Evolutionary conservation across 2,113 vertebrate genomes (phyloP), one percentile per base, ranked within the genome.

Genomic region (Theristicus caerulescens): DNA sequence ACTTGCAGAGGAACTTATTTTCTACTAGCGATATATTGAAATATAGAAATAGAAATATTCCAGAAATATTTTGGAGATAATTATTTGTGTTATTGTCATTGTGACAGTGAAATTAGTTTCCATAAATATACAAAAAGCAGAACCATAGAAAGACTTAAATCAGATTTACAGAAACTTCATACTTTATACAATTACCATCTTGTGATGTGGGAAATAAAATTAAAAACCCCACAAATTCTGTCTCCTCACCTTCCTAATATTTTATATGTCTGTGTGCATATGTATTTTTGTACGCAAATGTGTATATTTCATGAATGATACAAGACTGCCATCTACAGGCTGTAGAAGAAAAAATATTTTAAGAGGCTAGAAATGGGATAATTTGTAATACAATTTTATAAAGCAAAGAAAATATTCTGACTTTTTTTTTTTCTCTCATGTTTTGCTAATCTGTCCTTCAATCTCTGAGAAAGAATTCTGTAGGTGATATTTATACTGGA

Each of bases 281-380:
- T 0, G 0, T 57, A 47, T n/a, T 73, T 81, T 19, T 12, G 24
- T 4, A 29, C 4, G 19, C 38, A 59, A 74, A 82, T 13, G 0
- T 3, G 4, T 2, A 36, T 65, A 4, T 46, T 67, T 82, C 22
- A 65, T 90, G 22, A 12, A 5, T 81, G 42, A 57, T 95, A 66
- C 82, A 94, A 95, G 55, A 6, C 70, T 97, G 96, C 93, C 97
- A 97, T 95, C 98, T 98, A 86, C n/a, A 95, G 98, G 40, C 34
- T 34, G 4, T 3, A 17, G 1, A 27, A 49, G 34, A 26, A 85
- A 59, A 86, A 76, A 18, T 18, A 22, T 6, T 73, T 78, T 19
- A 3, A 79, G 84, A 70, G 0, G 1, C 5, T 46, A 38, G 44
- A 29, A 17, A 34, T 15, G 0, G 9, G 13, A 21, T 65, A 3